These are phyloP conservation scores for Drosophila hamatofila DNA, from an alignment of 2,888 invertebrate genomes.

Conservation along the genomic window DNA sequence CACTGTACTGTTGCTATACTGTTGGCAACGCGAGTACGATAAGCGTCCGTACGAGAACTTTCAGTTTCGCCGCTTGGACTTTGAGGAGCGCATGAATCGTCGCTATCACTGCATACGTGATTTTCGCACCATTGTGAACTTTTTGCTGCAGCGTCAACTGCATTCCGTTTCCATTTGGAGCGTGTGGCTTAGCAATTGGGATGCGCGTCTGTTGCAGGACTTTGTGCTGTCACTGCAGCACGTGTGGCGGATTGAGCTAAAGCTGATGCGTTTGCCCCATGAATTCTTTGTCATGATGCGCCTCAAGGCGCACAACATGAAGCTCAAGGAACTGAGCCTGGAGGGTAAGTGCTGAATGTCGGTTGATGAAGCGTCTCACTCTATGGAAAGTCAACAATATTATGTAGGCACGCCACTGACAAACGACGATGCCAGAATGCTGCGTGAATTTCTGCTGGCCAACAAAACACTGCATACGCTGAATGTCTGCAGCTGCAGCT, in stretches of 20 bases:
- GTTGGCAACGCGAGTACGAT: constrained; percentile 84
- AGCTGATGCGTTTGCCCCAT: constrained; percentile 66
- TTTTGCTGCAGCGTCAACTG: constrained; percentile 55
- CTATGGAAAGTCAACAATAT: background rate
- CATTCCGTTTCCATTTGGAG: constrained; percentile 54
- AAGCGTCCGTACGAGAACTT: constrained; percentile 79
- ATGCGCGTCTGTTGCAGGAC: constrained; percentile 45
- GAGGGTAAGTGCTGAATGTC: constrained; percentile 56
- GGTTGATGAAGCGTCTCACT: background rate
- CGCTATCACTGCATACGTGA: constrained; percentile 66
- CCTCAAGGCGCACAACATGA: constrained; percentile 50
- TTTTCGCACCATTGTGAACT: constrained; percentile 72
- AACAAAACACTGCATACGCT: constrained; percentile 60
- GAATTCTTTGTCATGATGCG: constrained; percentile 71
- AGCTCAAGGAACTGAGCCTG: constrained; percentile 65
- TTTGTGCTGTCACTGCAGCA: constrained; percentile 60
- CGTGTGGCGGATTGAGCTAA: constrained; percentile 63
- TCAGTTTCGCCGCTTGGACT: constrained; percentile 70
- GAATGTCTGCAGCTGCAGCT: constrained; percentile 67
- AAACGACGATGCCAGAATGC: constrained; percentile 38
- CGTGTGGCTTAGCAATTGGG: constrained; percentile 39
- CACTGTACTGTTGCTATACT: constrained; percentile 72
- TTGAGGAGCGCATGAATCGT: constrained; percentile 76
- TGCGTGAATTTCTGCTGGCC: constrained; percentile 68
- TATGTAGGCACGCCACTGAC: constrained; percentile 63